Evolutionary conservation across 30 jellyfish, hydroid and myxozoan genomes (phyloP).

Genomic region (Nemopilema nomurai): DNA sequence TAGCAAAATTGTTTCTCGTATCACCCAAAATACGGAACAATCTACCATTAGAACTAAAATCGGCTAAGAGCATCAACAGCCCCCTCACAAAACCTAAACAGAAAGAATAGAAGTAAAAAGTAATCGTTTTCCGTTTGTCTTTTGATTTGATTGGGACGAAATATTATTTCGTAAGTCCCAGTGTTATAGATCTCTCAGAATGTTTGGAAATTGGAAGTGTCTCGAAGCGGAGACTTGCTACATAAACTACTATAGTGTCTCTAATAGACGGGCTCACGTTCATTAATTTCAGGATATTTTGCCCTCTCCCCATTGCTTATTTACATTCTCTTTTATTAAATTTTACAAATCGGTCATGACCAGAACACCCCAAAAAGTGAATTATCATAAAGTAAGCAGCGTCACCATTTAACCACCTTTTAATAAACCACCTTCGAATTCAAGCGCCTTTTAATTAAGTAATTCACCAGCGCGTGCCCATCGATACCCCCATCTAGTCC

Average conservation of each 20-base stretch:
- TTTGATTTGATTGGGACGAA: neutral
- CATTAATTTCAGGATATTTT: neutral
- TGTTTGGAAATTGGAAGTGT: neutral
- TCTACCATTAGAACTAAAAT: conserved; percentile 29
- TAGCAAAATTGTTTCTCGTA: conserved; percentile 21
- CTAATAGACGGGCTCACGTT: neutral
- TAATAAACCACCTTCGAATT: neutral
- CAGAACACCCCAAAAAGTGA: neutral
- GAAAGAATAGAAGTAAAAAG: neutral
- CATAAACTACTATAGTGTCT: neutral
- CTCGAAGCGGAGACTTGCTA: neutral
- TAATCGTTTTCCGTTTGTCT: neutral
- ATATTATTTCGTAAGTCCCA: neutral
- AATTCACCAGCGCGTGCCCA: neutral
- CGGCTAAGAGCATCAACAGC: neutral
- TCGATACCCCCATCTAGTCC: neutral
- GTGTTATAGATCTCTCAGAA: neutral
- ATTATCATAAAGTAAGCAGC: neutral
- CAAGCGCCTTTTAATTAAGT: neutral
- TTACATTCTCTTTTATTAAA: neutral
- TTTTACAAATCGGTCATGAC: neutral
- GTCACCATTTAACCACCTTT: neutral
- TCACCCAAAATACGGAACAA: conserved; percentile 21
- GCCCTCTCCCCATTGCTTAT: neutral
- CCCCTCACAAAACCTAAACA: neutral